phyloP scores from a whole-genome alignment of 2,888 invertebrate species.

The Calameuta idolon region DNA sequence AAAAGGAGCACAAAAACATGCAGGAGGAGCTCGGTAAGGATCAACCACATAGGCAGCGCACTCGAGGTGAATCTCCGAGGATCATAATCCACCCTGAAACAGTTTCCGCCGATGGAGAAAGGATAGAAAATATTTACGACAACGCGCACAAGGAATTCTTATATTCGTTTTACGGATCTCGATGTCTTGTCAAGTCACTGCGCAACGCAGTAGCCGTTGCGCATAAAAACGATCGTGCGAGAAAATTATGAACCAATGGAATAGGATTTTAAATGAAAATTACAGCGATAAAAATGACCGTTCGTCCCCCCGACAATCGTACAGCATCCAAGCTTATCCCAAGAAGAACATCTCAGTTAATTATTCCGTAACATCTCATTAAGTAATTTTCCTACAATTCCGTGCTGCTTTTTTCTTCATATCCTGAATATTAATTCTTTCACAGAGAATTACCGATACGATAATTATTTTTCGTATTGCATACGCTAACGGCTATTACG shows the following conservation, averaged over 20 bases:
- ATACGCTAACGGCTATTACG: background rate
- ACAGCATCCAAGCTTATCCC: background rate
- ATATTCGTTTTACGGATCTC: background rate
- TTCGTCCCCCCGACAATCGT: background rate
- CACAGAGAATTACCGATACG: too few relatives aligned
- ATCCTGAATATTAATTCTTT: background rate
- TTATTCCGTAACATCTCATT: background rate
- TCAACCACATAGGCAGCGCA: background rate
- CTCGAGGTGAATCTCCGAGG: background rate
- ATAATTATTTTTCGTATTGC: background rate
- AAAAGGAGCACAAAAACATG: constrained; percentile 29
- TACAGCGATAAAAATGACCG: background rate
- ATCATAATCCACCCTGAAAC: background rate
- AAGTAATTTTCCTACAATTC: background rate
- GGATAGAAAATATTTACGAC: background rate
- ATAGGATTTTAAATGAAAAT: background rate
- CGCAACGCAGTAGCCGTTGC: background rate
- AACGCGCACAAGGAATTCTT: background rate
- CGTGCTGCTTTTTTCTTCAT: background rate
- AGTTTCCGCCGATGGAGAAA: background rate
- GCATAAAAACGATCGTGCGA: background rate
- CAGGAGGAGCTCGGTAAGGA: background rate
- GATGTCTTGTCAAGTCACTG: background rate
- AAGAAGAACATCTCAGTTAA: background rate
- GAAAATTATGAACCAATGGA: background rate